Conservation (phyloP, 2,113 vertebrate genomes). For the Malurus alboscapulatus region DNA sequence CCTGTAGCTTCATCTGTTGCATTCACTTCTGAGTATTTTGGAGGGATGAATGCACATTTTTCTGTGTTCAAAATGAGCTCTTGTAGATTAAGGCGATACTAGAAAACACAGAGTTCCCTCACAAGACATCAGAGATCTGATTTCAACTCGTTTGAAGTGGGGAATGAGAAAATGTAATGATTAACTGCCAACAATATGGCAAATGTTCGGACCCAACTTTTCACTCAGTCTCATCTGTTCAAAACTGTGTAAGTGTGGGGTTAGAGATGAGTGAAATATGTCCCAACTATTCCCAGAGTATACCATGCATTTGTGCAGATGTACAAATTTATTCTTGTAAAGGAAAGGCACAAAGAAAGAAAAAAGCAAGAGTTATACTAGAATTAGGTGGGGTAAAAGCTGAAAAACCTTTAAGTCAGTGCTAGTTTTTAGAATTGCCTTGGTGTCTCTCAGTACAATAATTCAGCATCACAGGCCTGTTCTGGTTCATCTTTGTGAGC, state of each 20-base stretch:
- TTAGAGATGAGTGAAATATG: not conserved
- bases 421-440: not conserved
- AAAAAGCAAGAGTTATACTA: not conserved
- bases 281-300: not conserved
- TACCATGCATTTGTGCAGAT: not conserved
- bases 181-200: not conserved
- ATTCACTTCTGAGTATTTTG: not conserved
- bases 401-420: not conserved
- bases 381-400: not conserved
- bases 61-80: not conserved
- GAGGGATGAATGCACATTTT: not conserved
- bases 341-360: not conserved
- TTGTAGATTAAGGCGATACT: not conserved
- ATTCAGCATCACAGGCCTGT: not conserved
- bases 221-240: not conserved
- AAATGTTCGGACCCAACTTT: not conserved
- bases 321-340: not conserved
- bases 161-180: conserved; percentile 10
- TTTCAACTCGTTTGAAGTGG: not conserved
- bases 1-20: not conserved
- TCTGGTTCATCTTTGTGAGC: not conserved
- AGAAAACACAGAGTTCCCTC: not conserved
- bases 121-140: not conserved
- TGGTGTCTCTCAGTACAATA: not conserved
- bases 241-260: not conserved